phyloP scores from a whole-genome alignment of 2,113 vertebrate genomes.

The Spilogale gracilis region DNA sequence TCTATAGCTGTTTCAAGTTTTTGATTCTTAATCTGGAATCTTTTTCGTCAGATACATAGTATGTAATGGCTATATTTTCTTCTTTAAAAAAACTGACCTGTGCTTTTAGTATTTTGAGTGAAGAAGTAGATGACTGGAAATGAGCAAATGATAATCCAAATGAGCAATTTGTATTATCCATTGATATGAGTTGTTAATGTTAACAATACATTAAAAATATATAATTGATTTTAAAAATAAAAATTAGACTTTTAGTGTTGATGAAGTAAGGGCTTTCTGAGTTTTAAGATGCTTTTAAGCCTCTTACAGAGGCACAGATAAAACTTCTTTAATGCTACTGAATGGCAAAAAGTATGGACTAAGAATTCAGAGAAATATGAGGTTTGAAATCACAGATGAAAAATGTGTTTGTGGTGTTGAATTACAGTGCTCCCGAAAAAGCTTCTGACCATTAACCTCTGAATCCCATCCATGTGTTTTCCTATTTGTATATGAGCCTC shows the following conservation, averaged over 20 bases:
- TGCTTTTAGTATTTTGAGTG: conserved; percentile 4
- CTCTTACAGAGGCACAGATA: not conserved
- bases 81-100: not conserved
- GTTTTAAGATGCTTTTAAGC: conserved; percentile 45
- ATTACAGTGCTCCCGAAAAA: not conserved
- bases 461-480: not conserved
- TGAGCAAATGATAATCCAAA: not conserved
- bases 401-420: not conserved
- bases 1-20: not conserved
- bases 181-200: not conserved
- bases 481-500: not conserved
- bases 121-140: conserved; percentile 27
- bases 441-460: not conserved
- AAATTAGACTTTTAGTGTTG: conserved; percentile 16
- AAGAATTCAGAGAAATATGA: conserved; percentile 23
- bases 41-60: not conserved
- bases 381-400: conserved; percentile 55
- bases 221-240: conserved; percentile 57
- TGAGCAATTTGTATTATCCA: not conserved
- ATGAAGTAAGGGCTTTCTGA: not conserved
- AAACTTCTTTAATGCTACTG: conserved; percentile 8
- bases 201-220: not conserved
- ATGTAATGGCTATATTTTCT: not conserved
- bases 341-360: not conserved
- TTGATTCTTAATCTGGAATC: not conserved